Percentiles rank a stretch among this genome's conserved stretches.
Conservation (phyloP, 1,140 invertebrate species). For the Anastatus disparis region DNA sequence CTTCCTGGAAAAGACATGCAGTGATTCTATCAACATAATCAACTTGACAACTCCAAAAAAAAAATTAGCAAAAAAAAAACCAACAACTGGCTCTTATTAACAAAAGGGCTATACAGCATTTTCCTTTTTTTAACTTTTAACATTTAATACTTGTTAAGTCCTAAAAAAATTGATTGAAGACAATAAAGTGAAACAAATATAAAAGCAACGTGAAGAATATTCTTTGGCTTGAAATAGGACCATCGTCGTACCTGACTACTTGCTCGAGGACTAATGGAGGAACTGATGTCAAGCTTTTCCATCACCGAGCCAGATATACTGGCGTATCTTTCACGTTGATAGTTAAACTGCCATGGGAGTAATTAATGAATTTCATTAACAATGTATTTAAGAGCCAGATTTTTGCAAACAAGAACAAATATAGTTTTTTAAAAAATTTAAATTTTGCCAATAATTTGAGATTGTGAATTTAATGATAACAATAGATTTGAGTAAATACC, state of each 20-base stretch:
- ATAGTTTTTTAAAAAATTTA: too few species aligned
- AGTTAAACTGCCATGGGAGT: slow-evolving; percentile 69
- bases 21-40: slow-evolving; percentile 4
- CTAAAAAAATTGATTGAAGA: background rate
- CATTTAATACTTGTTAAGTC: slow-evolving; percentile 21
- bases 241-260: slow-evolving; percentile 73
- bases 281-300: slow-evolving; percentile 82
- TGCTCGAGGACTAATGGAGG: slow-evolving; percentile 77
- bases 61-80: background rate
- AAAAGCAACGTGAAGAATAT: slow-evolving; percentile 28
- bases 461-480: too few species aligned
- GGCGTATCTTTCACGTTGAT: slow-evolving; percentile 83
- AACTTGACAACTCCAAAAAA: background rate
- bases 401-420: background rate
- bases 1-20: slow-evolving; percentile 25
- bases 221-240: slow-evolving; percentile 21
- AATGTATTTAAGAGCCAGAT: slow-evolving; percentile 34
- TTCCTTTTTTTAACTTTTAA: background rate
- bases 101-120: slow-evolving; percentile 2
- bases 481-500: too few species aligned
- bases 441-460: too few species aligned
- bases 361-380: slow-evolving; percentile 40
- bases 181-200: slow-evolving; percentile 22
- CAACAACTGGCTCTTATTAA: slow-evolving; percentile 1
- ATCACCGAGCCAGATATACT: slow-evolving; percentile 84